These are phyloP conservation scores for Caenorhabditis uteleia DNA, from an alignment of 2,888 invertebrate species.

Conservation along the genomic window DNA sequence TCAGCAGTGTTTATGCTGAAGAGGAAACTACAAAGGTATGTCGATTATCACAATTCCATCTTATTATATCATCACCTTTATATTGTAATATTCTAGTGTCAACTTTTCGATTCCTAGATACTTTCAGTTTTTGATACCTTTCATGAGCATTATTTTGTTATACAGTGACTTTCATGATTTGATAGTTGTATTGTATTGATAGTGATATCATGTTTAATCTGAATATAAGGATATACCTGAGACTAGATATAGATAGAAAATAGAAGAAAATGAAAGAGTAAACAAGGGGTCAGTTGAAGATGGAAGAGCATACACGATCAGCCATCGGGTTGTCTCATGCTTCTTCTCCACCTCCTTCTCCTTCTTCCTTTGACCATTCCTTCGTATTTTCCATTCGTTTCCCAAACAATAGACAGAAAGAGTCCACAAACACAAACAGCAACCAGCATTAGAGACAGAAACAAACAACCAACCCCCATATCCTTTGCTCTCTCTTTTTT, in stretches of 20 bases:
- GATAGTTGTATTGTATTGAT: not conserved
- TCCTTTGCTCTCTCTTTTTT: too few species aligned
- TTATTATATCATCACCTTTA: too few species aligned
- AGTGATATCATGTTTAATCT: too few species aligned
- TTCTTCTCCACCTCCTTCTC: not conserved
- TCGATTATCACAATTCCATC: too few species aligned
- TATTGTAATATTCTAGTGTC: not conserved
- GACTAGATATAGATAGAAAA: too few species aligned
- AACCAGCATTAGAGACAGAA: not conserved
- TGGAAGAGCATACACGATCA: too few species aligned
- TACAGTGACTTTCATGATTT: constrained; percentile 1
- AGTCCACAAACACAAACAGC: not conserved
- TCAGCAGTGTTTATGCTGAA: constrained; percentile 29
- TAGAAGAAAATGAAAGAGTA: too few species aligned
- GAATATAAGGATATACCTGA: too few species aligned
- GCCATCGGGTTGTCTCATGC: too few species aligned
- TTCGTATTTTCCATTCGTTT: not conserved
- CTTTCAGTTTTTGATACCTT: not conserved
- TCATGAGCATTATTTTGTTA: constrained; percentile 1
- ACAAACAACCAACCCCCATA: constrained; percentile 4
- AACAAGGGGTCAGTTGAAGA: too few species aligned
- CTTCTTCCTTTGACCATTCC: not conserved
- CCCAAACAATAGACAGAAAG: constrained; percentile 5
- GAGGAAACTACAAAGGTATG: constrained; percentile 35
- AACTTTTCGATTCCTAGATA: not conserved